These are phyloP conservation scores for Electrona antarctica DNA, from an alignment of 2,113 vertebrate genomes.

Conservation along the genomic window DNA sequence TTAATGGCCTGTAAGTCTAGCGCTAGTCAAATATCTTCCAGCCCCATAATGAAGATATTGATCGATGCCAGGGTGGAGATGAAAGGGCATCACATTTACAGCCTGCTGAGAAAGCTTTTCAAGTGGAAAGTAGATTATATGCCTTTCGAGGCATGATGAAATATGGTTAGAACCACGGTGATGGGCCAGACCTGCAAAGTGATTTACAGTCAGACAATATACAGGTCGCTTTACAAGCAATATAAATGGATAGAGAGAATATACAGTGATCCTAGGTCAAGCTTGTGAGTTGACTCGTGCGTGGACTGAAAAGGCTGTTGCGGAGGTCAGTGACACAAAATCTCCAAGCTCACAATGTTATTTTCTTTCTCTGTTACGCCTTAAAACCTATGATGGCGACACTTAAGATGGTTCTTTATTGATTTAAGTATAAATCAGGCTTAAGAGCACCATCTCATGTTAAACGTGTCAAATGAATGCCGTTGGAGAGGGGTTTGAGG, in stretches of 20 bases:
- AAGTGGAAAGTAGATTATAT: background rate
- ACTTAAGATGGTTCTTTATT: too few species aligned
- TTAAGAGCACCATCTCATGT: too few species aligned
- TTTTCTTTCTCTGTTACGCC: background rate
- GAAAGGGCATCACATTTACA: background rate
- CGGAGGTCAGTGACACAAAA: background rate
- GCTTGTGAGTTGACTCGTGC: background rate
- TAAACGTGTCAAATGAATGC: constrained; percentile 12
- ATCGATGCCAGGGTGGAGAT: constrained; percentile 25
- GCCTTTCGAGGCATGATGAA: constrained; percentile 5
- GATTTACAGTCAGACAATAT: background rate
- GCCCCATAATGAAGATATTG: constrained; percentile 24
- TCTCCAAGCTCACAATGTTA: constrained; percentile 6
- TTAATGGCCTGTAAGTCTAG: constrained; percentile 27
- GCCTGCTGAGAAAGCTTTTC: constrained; percentile 26
- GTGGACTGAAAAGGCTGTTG: background rate
- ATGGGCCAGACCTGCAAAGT: background rate
- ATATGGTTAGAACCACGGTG: background rate
- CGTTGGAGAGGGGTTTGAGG: too few species aligned
- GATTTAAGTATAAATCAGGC: too few species aligned
- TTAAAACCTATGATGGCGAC: too few species aligned
- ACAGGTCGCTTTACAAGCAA: background rate
- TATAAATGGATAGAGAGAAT: background rate
- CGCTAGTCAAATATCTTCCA: constrained; percentile 30
- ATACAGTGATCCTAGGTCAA: background rate